A percentile compares a stretch with the other conserved stretches of the same genome.
These are phyloP conservation scores for Sussaba pulchella DNA, from an alignment of 2,888 invertebrate genomes.

Conservation along the genomic window DNA sequence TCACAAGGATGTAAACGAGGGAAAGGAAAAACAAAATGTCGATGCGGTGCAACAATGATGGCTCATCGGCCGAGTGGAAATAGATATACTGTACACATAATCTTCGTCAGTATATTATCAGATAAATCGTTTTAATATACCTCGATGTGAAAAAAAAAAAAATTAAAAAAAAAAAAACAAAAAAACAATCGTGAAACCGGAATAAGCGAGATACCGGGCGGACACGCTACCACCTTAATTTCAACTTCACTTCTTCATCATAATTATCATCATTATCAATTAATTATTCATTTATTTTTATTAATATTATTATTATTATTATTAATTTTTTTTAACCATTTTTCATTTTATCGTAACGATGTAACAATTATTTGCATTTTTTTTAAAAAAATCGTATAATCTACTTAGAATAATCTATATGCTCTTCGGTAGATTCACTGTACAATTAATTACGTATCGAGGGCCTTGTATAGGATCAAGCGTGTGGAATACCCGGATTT, in stretches of 20 bases:
- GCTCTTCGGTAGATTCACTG: conserved; percentile 63
- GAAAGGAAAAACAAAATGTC: conserved; percentile 27
- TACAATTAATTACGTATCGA: conserved; percentile 75
- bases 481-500: conserved; percentile 57
- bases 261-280: conserved; percentile 5
- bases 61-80: conserved; percentile 26
- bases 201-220: conserved; percentile 61
- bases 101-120: conserved; percentile 34
- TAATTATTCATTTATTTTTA: conserved; percentile 38
- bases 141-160: conserved; percentile 20
- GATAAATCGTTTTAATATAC: conserved; percentile 5
- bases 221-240: conserved; percentile 56
- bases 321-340: conserved; percentile 5
- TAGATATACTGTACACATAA: conserved; percentile 34
- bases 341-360: conserved; percentile 20
- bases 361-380: conserved; percentile 43
- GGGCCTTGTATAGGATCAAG: conserved; percentile 68
- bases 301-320: conserved; percentile 36
- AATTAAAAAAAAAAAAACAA: too few relatives aligned
- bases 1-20: not conserved
- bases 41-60: conserved; percentile 21
- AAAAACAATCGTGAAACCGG: conserved; percentile 24
- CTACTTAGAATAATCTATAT: conserved; percentile 44
- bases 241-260: conserved; percentile 34
- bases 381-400: conserved; percentile 49